phyloP scores from a whole-genome alignment of 2,797 vertebrate genomes.

The Delichon dasypus region DNA sequence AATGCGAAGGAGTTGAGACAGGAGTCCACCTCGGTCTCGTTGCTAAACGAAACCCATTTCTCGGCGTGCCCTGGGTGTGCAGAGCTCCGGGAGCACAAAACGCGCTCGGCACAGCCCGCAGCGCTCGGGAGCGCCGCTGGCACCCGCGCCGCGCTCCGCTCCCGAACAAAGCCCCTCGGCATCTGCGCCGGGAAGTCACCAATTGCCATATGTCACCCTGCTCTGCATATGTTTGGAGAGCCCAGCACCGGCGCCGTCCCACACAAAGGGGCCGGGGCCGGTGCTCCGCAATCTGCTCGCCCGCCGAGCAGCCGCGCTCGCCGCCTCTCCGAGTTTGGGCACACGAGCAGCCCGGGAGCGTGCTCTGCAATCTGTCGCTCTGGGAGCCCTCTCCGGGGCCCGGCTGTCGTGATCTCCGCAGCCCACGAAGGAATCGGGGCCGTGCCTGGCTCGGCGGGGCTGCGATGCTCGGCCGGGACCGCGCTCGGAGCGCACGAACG shows the following conservation, averaged over 20 bases:
- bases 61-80: neutral
- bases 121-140: neutral
- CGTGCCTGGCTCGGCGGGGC: neutral
- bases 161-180: constrained; percentile 51
- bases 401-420: constrained; percentile 13
- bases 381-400: neutral
- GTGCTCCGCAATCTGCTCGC: constrained; percentile 47
- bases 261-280: constrained; percentile 48
- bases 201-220: constrained; percentile 62
- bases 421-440: constrained; percentile 15
- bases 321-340: neutral
- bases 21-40: neutral
- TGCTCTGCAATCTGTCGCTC: constrained; percentile 57
- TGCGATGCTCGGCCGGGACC: neutral
- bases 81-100: neutral
- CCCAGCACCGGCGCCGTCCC: neutral
- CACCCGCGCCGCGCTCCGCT: neutral
- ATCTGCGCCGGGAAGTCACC: constrained; percentile 57
- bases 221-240: constrained; percentile 49
- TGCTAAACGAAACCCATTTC: neutral
- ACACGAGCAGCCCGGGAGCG: neutral
- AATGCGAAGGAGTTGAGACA: neutral
- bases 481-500: neutral
- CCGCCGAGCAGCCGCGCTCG: constrained; percentile 23
- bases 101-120: neutral